phyloP scores from a whole-genome alignment of 2,113 vertebrate species.

The Edolisoma coerulescens region DNA sequence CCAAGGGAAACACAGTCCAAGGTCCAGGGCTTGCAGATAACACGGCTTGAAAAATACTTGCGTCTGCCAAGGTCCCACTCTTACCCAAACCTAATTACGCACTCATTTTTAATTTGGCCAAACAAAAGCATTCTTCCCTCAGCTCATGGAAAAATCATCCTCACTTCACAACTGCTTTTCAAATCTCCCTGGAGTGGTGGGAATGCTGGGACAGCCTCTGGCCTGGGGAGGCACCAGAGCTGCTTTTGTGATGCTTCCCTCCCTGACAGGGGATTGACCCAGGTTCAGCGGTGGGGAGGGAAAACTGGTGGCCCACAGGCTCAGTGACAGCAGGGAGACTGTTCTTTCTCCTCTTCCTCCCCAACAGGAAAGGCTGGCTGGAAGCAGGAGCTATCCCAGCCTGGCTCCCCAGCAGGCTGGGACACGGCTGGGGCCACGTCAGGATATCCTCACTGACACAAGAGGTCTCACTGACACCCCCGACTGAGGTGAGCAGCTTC shows the following conservation, averaged over 20 bases:
- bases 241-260: not conserved
- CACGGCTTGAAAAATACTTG: not conserved
- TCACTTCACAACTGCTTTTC: not conserved
- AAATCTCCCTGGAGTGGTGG: not conserved
- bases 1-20: not conserved
- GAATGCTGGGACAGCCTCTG: not conserved
- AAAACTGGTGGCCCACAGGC: not conserved
- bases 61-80: not conserved
- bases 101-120: slow-evolving; percentile 29
- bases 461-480: not conserved
- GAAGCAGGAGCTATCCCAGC: not conserved
- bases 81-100: not conserved
- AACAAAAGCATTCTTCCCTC: not conserved
- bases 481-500: not conserved
- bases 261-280: not conserved
- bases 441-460: not conserved
- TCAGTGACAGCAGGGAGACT: not conserved
- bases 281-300: not conserved
- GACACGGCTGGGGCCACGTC: rapidly evolving
- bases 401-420: not conserved
- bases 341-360: not conserved
- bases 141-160: not conserved
- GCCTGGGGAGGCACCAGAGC: not conserved
- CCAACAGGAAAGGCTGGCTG: not conserved
- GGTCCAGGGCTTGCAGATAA: slow-evolving; percentile 13